Evolutionary conservation across 1,140 invertebrate species (phyloP).

Genomic region (Lanistes nyassanus): DNA sequence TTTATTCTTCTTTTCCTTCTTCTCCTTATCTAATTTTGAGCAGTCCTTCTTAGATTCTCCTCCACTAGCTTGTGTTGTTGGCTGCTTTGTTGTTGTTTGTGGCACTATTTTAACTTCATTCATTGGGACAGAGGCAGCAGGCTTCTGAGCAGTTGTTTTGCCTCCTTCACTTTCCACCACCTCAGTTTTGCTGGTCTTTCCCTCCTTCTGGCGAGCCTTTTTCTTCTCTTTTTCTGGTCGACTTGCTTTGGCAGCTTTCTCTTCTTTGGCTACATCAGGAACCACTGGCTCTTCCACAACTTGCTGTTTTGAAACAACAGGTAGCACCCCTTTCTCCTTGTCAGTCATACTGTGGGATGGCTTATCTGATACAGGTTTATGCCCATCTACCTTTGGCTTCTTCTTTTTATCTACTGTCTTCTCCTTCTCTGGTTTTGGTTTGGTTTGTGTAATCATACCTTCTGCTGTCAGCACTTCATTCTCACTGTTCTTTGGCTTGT

Average conservation of each 20-base stretch:
- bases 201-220: slow-evolving; percentile 1
- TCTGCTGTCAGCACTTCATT: background rate
- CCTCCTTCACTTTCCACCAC: background rate
- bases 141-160: background rate
- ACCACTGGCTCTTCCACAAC: background rate
- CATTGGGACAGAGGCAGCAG: background rate
- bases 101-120: background rate
- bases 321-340: background rate
- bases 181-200: background rate
- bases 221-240: slow-evolving; percentile 19
- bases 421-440: slow-evolving; percentile 18
- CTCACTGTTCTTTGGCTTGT: slow-evolving; percentile 11
- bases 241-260: background rate
- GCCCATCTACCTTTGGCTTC: slow-evolving; percentile 29
- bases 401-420: background rate
- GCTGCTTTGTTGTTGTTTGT: background rate
- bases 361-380: slow-evolving; percentile 4
- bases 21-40: slow-evolving; percentile 12
- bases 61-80: slow-evolving; percentile 1
- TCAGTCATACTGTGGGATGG: background rate
- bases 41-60: slow-evolving; percentile 23
- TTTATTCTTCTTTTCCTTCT: slow-evolving; percentile 27
- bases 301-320: slow-evolving; percentile 2
- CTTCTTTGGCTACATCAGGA: background rate
- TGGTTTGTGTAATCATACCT: background rate